Percentiles rank a stretch among this genome's conserved stretches.
phyloP scores from a whole-genome alignment of 2,888 invertebrate genomes.

The Eudemis profundana region DNA sequence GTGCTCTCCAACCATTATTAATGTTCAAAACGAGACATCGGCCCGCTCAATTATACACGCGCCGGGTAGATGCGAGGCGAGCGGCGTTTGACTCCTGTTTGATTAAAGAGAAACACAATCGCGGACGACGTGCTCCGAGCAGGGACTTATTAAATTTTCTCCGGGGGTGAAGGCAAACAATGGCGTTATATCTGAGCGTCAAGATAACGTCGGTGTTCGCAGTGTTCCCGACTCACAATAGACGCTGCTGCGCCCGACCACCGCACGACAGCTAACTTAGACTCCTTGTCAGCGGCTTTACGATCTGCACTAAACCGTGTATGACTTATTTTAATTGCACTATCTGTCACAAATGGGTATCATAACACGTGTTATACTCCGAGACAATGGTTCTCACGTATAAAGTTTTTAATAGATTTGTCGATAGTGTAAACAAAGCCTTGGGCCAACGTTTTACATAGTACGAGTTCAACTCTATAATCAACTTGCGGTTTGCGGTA shows the following conservation, averaged over 20 bases:
- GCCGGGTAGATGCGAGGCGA: slow-evolving; percentile 54
- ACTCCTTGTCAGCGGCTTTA: slow-evolving; percentile 54
- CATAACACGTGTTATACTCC: slow-evolving; percentile 5
- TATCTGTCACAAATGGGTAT: slow-evolving; percentile 16
- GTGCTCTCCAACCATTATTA: slow-evolving; percentile 70
- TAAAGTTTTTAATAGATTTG: slow-evolving; percentile 5
- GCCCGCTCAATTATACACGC: slow-evolving; percentile 45
- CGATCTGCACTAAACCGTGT: slow-evolving; percentile 40
- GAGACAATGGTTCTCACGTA: slow-evolving; percentile 27
- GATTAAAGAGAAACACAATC: slow-evolving; percentile 74
- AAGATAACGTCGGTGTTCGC: slow-evolving; percentile 75
- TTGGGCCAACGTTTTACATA: neutral
- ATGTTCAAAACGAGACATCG: slow-evolving; percentile 56
- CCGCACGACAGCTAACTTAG: slow-evolving; percentile 69
- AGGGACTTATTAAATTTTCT: slow-evolving; percentile 77
- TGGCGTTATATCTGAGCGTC: slow-evolving; percentile 70
- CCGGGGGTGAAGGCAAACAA: slow-evolving; percentile 74
- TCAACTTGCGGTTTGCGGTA: neutral
- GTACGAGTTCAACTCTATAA: neutral
- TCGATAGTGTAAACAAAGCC: slow-evolving; percentile 3
- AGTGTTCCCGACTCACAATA: slow-evolving; percentile 64
- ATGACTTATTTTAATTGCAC: slow-evolving; percentile 48
- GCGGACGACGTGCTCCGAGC: slow-evolving; percentile 66
- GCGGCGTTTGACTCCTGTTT: slow-evolving; percentile 65
- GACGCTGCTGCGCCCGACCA: slow-evolving; percentile 61